Evolutionary conservation across 92 coral and sea anemone genomes (phyloP).

Genomic region (Nematostella vectensis): DNA sequence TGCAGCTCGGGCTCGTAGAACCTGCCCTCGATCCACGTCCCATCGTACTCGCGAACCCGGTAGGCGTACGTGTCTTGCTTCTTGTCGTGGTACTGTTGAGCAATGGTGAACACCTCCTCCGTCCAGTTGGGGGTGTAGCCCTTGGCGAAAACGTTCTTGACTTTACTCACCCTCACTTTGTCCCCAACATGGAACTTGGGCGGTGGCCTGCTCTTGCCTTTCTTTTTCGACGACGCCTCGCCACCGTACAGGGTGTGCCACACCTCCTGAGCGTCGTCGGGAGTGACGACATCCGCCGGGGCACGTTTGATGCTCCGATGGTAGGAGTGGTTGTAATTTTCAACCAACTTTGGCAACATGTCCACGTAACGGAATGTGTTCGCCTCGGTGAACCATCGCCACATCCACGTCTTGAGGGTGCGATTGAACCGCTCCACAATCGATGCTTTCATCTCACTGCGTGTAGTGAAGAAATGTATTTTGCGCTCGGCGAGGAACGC

Average conservation of each 20-base stretch:
- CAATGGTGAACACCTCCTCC: not conserved
- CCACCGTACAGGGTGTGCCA: not conserved
- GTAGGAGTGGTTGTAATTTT: conserved; percentile 13
- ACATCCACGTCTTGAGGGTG: conserved; percentile 25
- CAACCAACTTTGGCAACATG: conserved; percentile 17
- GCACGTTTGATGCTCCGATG: conserved; percentile 20
- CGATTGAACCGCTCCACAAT: conserved; percentile 34
- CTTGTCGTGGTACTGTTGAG: no score
- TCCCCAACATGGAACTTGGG: not conserved
- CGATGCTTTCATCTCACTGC: conserved; percentile 14
- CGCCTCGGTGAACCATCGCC: conserved; percentile 24
- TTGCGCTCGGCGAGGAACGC: no score
- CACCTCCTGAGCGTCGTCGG: conserved; percentile 13
- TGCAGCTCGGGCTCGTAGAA: not conserved
- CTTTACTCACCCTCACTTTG: not conserved
- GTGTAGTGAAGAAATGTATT: conserved; percentile 9
- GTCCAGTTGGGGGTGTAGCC: not conserved
- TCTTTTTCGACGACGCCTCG: no score
- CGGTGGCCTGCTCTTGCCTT: not conserved
- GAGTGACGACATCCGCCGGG: conserved; percentile 14
- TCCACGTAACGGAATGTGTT: conserved; percentile 18
- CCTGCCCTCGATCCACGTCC: not conserved
- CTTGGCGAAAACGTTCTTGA: not conserved
- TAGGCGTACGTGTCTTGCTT: not conserved
- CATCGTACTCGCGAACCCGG: not conserved